Base-by-base conservation (phyloP, 1,140 invertebrate species). In the Pteromalus puparum region DNA sequence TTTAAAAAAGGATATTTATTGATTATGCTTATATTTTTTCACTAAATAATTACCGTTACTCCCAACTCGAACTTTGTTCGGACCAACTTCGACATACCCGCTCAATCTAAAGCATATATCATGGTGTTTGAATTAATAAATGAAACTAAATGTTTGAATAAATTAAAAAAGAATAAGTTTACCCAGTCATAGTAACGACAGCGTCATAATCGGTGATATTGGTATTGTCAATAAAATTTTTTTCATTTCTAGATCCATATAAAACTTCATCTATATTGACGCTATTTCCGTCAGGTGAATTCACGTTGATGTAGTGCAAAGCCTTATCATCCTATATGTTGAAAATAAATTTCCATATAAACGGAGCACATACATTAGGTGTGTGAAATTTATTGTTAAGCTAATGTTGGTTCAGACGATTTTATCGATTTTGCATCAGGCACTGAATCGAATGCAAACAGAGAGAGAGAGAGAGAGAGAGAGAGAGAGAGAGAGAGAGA, bases 241-340 rank as follows among this genome's bases (percentile, higher is more conserved):
- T 26, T 30, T 12, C 21, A 9, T 26, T 7, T 13, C n/a, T 26
- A 18, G n/a, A 21, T n/a, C 24, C 24, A 12, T n/a, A 10, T 9
- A 70, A 70, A 70, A 70, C 67, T 24, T 70, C 24, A 12, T 70
- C 67, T n/a, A 70, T 30, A 26, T 70, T 70, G 9, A 70, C 67
- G 10, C 10, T 24, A 70, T 18, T 24, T 24, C 67, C 67, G 26
- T 70, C 67, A 2, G 21, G 67, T 24, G 67, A 70, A 70, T n/a
- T 26, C 10, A 6, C 67, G 10, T 24, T 70, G 21, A 70, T 9
- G 67, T 70, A 70, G 24, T 26, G n/a, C 24, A 26, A 10, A 24
- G 67, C 21, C 6, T 70, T 70, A 30, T 70, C 24, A 26, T n/a
- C 10, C 67, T 70, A 70, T 6, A 70, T 6, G 21, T 65, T 21